Evolutionary conservation across 2,113 vertebrate genomes (phyloP).

Genomic region (Cephalopterus ornatus): DNA sequence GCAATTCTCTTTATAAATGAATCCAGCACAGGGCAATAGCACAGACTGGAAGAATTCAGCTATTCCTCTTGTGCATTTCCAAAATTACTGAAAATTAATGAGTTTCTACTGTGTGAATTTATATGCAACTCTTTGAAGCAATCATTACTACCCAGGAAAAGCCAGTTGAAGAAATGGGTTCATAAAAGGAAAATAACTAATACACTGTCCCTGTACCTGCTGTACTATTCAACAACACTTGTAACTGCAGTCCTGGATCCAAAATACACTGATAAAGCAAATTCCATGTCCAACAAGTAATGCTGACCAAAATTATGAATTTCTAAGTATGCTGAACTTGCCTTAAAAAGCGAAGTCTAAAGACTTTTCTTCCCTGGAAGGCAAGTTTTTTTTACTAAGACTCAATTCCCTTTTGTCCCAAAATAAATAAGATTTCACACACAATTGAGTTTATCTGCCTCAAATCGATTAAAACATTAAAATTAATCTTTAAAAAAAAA

Average conservation of each 20-base stretch:
- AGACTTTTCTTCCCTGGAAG: neutral
- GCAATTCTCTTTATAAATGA: neutral
- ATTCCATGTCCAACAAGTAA: neutral
- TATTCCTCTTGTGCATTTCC: neutral
- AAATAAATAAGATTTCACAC: conserved; percentile 70
- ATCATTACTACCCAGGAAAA: neutral
- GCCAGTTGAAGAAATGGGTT: neutral
- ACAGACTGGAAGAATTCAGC: neutral
- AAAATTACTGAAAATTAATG: conserved; percentile 27
- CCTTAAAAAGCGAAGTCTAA: neutral
- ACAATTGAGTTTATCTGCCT: conserved; percentile 71
- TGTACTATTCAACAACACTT: neutral
- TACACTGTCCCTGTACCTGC: neutral
- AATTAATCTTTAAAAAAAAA: conserved; percentile 61
- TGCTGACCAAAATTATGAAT: neutral
- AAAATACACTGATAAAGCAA: neutral
- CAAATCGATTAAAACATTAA: conserved; percentile 73
- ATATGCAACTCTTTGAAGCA: conserved; percentile 23
- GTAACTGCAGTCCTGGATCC: neutral
- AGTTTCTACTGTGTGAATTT: neutral
- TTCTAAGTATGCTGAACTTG: neutral
- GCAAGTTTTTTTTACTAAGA: neutral
- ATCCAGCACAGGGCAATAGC: neutral
- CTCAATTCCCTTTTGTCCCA: conserved; percentile 50
- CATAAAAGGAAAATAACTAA: neutral